These are phyloP conservation scores for Tetropium fuscum DNA, from an alignment of 2,888 invertebrate species.

Conservation along the genomic window DNA sequence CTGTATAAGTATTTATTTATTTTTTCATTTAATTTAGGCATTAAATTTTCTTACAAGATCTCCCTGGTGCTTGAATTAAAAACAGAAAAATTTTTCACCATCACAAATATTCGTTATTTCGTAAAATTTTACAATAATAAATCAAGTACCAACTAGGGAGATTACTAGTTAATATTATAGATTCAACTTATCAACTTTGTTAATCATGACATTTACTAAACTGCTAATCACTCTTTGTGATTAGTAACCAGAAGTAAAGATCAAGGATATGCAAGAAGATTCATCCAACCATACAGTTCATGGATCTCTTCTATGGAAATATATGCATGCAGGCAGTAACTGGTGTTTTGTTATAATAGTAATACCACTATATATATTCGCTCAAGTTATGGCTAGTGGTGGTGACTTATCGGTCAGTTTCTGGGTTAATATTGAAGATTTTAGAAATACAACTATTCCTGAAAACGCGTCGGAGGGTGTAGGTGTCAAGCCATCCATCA, in stretches of 20 bases:
- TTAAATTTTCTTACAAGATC: too few relatives aligned
- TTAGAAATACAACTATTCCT: constrained; percentile 21
- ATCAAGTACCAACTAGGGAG: too few relatives aligned
- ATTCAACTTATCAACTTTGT: too few relatives aligned
- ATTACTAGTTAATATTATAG: too few relatives aligned
- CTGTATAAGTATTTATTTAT: too few relatives aligned
- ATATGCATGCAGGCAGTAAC: constrained; percentile 71
- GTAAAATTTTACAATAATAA: too few relatives aligned
- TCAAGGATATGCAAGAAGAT: constrained; percentile 70
- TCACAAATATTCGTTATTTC: too few relatives aligned
- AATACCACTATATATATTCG: constrained; percentile 68
- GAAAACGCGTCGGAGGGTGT: constrained; percentile 27
- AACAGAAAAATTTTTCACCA: too few relatives aligned
- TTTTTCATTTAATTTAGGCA: too few relatives aligned
- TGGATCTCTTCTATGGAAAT: constrained; percentile 71
- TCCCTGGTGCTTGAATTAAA: too few relatives aligned
- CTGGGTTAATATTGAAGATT: constrained; percentile 69
- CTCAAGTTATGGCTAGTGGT: constrained; percentile 74
- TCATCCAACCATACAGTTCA: constrained; percentile 72
- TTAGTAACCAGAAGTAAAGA: constrained; percentile 66
- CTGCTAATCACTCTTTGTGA: too few relatives aligned
- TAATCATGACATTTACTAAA: too few relatives aligned
- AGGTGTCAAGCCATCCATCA: constrained; percentile 8
- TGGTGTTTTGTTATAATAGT: constrained; percentile 68
- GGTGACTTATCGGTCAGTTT: constrained; percentile 82